These are phyloP conservation scores for Dromiciops gliroides DNA, from an alignment of 2,113 vertebrate species.

Conservation along the genomic window DNA sequence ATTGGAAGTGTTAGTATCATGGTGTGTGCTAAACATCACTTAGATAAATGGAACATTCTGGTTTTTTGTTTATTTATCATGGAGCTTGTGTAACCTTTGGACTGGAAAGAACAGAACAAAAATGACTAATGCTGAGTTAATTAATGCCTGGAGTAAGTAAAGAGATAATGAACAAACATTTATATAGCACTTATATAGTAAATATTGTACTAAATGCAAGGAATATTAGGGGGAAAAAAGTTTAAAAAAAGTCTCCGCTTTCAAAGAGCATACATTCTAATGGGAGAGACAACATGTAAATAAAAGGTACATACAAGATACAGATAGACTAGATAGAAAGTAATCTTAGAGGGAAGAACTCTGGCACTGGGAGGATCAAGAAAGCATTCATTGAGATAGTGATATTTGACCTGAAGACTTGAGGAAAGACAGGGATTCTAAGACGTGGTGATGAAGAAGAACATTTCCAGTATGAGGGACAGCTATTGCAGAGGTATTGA, in stretches of 20 bases:
- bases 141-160: too few species aligned
- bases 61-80: too few species aligned
- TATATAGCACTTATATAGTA: neutral
- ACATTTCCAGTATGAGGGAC: neutral
- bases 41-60: too few species aligned
- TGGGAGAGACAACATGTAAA: neutral
- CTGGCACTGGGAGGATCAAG: neutral
- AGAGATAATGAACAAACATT: neutral
- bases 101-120: too few species aligned
- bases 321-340: too few species aligned
- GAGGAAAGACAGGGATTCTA: neutral
- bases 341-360: too few species aligned
- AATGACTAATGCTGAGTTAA: too few species aligned
- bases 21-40: too few species aligned
- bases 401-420: neutral
- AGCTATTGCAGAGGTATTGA: too few species aligned
- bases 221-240: neutral
- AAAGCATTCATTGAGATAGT: neutral
- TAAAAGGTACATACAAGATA: too few species aligned
- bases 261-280: neutral
- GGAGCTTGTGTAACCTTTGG: too few species aligned
- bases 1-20: too few species aligned
- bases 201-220: neutral
- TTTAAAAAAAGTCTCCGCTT: neutral
- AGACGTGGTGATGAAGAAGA: neutral